Percentiles rank a stretch among this genome's conserved stretches.
Evolutionary conservation across 2,113 vertebrate genomes (phyloP).

Genomic region (Bos taurus): DNA sequence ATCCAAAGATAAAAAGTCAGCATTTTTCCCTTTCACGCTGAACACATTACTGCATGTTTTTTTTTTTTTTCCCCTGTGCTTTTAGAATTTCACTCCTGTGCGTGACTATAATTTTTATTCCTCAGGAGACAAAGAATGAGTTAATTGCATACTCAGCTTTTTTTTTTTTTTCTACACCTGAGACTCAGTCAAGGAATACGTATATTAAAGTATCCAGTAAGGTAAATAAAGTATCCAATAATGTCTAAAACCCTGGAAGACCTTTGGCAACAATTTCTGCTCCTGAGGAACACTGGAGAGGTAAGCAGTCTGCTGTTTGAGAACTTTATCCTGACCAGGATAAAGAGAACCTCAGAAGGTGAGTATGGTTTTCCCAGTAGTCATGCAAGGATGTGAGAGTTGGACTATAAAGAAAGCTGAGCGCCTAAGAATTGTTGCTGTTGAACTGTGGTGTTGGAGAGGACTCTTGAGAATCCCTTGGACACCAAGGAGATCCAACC

Average conservation of each 20-base stretch:
- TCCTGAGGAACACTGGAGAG: background rate
- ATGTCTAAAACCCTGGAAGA: background rate
- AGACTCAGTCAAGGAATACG: background rate
- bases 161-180: accelerated
- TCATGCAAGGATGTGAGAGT: background rate
- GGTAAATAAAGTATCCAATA: background rate
- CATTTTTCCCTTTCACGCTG: background rate
- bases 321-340: background rate
- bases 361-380: background rate
- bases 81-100: background rate
- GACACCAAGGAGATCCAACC: background rate
- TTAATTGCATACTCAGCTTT: accelerated
- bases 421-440: background rate
- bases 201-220: background rate
- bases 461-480: background rate
- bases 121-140: background rate
- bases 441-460: background rate
- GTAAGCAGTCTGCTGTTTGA: background rate
- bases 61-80: accelerated
- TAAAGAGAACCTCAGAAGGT: no score
- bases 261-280: accelerated
- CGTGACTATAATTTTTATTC: background rate
- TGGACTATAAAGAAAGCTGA: background rate
- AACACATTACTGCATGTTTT: accelerated
- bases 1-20: background rate